Evolutionary conservation across 2,888 invertebrate species (phyloP), one percentile per base, ranked within the genome.

Genomic region (Drosophila seclusa): DNA sequence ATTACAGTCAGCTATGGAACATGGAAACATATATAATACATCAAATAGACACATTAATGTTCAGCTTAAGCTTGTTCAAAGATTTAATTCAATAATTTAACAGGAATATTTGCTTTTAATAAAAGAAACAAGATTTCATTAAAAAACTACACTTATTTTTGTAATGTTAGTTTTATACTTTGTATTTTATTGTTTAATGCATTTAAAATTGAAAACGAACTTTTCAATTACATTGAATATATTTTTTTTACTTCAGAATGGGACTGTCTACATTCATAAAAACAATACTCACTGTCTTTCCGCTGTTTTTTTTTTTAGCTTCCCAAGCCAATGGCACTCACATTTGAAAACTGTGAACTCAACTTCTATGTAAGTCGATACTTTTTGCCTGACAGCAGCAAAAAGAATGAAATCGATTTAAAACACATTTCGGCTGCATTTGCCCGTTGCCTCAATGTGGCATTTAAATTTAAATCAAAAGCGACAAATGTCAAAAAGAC

Each of bases 401-500:
- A 36, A 68, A 45, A 59, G 77, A 64, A 65, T 58, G 55, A 55
- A 77, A 77, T 83, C 84, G 84, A 83, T 83, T 82, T 77, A 72
- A 72, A 77, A 67, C 63, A 77, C 74, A 83, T 80, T 82, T 74
- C 38, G 42, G 58, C 58, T 82, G 76, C 82, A 73, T 76, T 83
- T 73, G 68, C 64, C 62, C 55, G 64, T 77, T 69, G 76, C 53
- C 53, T 58, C 48, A 38, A 38, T 78, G 68, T 71, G 78, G 76
- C 79, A 75, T 84, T 75, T 65, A 67, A 68, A 78, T 78, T 74
- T 57, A 62, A 74, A 64, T 67, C 60, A 78, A 59, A 76, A 68
- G 49, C 83, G 71, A 71, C 76, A 79, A 85, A 82, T 76, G 82
- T 83, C 86, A 74, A 48, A 70, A 67, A 58, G 66, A 54, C 55